Conservation (phyloP, 1,140 invertebrate genomes). For the Hylaeus anthracinus region DNA sequence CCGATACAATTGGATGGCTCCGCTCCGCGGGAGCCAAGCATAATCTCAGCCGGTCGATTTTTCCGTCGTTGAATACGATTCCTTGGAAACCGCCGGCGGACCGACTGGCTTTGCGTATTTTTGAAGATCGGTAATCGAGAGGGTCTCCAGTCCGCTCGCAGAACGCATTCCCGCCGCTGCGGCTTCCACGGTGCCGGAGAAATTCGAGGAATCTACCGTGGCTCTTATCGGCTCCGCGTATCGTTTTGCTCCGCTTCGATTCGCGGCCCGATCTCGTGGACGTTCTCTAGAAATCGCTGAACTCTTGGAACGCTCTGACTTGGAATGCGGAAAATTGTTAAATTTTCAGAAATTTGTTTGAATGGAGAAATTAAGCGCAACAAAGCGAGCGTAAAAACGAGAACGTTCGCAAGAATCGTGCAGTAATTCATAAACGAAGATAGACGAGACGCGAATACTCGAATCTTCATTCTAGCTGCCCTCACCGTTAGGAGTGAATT, state of each 20-base stretch:
- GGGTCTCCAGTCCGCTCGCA: conserved; percentile 1
- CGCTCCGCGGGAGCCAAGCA: conserved; percentile 12
- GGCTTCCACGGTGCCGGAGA: conserved; percentile 1
- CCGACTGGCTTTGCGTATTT: conserved; percentile 31
- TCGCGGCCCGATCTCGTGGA: conserved; percentile 1
- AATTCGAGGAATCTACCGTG: conserved; percentile 35
- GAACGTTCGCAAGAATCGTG: too few relatives aligned
- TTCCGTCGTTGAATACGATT: conserved; percentile 37
- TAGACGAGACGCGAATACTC: too few relatives aligned
- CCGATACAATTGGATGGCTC: conserved; percentile 23
- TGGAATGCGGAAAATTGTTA: too few relatives aligned
- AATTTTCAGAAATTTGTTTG: too few relatives aligned
- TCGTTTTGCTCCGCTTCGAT: conserved; percentile 38
- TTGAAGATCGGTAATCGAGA: conserved; percentile 60
- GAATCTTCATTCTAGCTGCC: too few relatives aligned
- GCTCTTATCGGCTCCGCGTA: conserved; percentile 40
- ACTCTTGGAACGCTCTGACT: too few relatives aligned
- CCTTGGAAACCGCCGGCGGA: conserved; percentile 34
- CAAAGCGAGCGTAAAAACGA: too few relatives aligned
- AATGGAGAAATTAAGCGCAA: too few relatives aligned
- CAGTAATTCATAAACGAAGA: too few relatives aligned
- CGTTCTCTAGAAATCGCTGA: too few relatives aligned
- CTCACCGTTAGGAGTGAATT: too few relatives aligned
- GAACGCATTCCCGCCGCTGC: conserved; percentile 36
- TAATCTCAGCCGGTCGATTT: conserved; percentile 48